A percentile compares a stretch with the other conserved stretches of the same genome.
Evolutionary conservation across 2,113 vertebrate genomes (phyloP).

Genomic region (Stegastes partitus): DNA sequence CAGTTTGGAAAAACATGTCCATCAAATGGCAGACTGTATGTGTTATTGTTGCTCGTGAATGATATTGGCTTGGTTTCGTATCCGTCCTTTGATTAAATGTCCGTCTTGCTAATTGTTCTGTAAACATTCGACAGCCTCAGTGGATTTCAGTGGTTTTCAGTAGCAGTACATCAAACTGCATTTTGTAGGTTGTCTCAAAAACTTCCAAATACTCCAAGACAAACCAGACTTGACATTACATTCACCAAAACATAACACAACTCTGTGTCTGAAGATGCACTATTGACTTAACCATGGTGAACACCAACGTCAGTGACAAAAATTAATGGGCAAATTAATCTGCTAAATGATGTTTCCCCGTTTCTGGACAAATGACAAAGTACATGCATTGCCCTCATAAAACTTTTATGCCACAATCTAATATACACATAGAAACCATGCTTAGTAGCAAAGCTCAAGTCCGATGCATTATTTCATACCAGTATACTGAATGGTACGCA

Average conservation of each 20-base stretch:
- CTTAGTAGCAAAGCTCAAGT: not conserved
- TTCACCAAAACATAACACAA: conserved; percentile 1
- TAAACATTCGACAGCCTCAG: not conserved
- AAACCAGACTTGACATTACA: not conserved
- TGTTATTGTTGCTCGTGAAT: not conserved
- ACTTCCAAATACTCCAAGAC: not conserved
- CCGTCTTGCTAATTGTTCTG: no score
- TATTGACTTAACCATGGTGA: not conserved
- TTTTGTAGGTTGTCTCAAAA: not conserved
- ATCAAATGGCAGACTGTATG: conserved; percentile 12
- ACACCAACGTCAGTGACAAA: not conserved
- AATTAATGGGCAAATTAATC: no score
- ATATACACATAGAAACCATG: not conserved
- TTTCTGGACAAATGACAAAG: no score
- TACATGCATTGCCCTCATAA: no score
- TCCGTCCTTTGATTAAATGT: conserved; percentile 26
- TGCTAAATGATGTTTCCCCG: no score
- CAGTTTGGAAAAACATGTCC: conserved; percentile 7
- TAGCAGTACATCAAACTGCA: not conserved
- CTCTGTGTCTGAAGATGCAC: not conserved
- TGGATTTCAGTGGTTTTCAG: not conserved
- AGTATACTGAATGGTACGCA: not conserved
- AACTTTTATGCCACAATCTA: not conserved
- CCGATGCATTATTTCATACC: not conserved
- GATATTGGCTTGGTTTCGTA: not conserved